Evolutionary conservation across 2,113 vertebrate species (phyloP).

Genomic region (Turnix velox): DNA sequence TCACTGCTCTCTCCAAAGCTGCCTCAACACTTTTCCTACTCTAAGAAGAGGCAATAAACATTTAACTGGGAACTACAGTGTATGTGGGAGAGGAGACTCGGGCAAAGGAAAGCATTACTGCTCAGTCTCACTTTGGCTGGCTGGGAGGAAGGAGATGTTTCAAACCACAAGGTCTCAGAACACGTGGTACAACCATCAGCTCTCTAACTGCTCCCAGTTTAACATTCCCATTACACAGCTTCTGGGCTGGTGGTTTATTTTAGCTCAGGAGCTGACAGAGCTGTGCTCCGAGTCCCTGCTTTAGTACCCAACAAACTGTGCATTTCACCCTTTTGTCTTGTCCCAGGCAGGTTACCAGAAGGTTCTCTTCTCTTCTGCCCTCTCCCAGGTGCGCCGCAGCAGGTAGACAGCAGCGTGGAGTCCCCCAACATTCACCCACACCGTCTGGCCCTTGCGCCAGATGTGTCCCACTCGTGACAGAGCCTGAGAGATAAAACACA

Average conservation of each 20-base stretch:
- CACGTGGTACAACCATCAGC: neutral
- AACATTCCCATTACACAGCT: neutral
- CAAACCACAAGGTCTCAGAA: neutral
- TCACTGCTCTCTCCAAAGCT: neutral
- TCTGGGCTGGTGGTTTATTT: neutral
- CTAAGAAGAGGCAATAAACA: neutral
- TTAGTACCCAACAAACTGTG: neutral
- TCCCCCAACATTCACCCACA: slow-evolving; percentile 96
- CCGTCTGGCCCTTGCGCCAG: slow-evolving; percentile 86
- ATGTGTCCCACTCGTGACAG: slow-evolving; percentile 86
- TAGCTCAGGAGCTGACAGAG: neutral
- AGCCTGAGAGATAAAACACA: slow-evolving; percentile 73
- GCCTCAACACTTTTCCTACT: neutral
- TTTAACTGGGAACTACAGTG: neutral
- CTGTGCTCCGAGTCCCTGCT: neutral
- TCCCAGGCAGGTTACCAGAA: neutral
- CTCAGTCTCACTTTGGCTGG: neutral
- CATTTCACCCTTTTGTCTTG: no score
- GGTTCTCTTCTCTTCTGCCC: slow-evolving; percentile 39
- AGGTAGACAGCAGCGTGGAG: slow-evolving; percentile 94
- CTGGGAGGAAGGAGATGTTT: neutral
- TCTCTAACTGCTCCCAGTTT: neutral
- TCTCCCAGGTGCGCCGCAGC: slow-evolving; percentile 83
- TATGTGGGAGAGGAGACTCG: neutral
- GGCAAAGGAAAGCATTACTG: neutral